Evolutionary conservation across 2,113 vertebrate species (phyloP), one percentile per base, ranked within the genome.

Genomic region (Mirounga angustirostris): DNA sequence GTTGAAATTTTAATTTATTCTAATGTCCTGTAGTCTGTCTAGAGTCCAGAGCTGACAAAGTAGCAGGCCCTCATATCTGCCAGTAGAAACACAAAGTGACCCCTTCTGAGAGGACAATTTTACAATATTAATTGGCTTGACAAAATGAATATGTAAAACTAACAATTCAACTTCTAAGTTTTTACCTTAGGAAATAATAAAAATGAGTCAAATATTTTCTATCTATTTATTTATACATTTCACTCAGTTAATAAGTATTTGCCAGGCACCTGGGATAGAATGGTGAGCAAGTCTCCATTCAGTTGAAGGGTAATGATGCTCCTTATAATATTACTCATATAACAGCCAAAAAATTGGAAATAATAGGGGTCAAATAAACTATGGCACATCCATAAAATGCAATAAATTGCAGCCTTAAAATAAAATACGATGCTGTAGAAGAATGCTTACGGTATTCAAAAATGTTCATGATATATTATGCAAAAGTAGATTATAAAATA

Each of bases 131-230:
- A 71, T 54, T 88, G 30, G 19, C 15, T 71, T 89, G 24, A 95
- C 59, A 89, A 83, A 89, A 28, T 78, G 24, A 84, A 79, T 50
- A 83, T 63, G n/a, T 56, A 80, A 36, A 89, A 89, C 22, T 87
- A 83, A 59, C 24, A 61, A 79, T 40, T 92, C 14, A 33, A 85
- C 12, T 89, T 94, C 7, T n/a, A 52, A 59, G 28, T 73, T 84
- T 94, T 87, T 14, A 78, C 10, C 26, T 80, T 52, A 76, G 21
- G 30, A 88, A 58, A 89, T 56, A 71, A 80, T 69, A 76, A 80
- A 96, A 61, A 79, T 43, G 24, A 96, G 21, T 50, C 21, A 76
- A 63, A 93, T 67, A 86, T 67, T 86, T 86, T 83, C 16, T 50
- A 69, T 36, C 16, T 50, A 69, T 36, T 36, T 24, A 56, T 88